Percentiles rank a stretch among this genome's conserved stretches.
phyloP scores from a whole-genome alignment of 2,888 invertebrate species.

The Dryadula phaetusa region DNA sequence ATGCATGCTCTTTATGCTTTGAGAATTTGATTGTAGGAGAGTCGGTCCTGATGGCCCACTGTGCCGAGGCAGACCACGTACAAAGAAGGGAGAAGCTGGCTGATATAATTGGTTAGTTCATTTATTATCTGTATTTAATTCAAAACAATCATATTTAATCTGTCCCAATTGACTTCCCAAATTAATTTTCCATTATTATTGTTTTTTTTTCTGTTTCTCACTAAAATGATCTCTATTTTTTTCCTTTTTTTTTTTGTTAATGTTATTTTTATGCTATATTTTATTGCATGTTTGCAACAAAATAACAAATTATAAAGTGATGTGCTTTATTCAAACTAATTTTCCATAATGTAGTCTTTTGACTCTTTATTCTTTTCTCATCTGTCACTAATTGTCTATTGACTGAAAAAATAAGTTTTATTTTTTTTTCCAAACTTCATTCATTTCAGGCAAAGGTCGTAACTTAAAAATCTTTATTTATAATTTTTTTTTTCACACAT shows the following conservation, averaged over 20 bases:
- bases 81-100: conserved; percentile 60
- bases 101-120: conserved; percentile 60
- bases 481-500: conserved; percentile 7
- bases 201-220: conserved; percentile 10
- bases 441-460: conserved; percentile 1
- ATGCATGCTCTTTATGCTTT: conserved; percentile 76
- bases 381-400: conserved; percentile 33
- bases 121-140: background rate
- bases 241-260: conserved; percentile 18
- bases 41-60: conserved; percentile 73
- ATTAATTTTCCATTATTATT: conserved; percentile 9
- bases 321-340: conserved; percentile 30
- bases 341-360: conserved; percentile 31
- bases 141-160: background rate
- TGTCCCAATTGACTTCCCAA: conserved; percentile 8
- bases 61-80: conserved; percentile 61
- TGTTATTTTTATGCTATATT: conserved; percentile 21
- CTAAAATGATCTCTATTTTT: conserved; percentile 18
- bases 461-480: background rate
- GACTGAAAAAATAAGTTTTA: conserved; percentile 30
- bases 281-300: conserved; percentile 29
- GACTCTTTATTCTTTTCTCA: conserved; percentile 25
- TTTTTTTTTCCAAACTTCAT: conserved; percentile 44
- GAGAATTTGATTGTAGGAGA: conserved; percentile 74
- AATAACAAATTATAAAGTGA: conserved; percentile 11